Percentiles rank a stretch among this genome's conserved stretches.
These are phyloP conservation scores for Enteromius argenteus DNA, from an alignment of 2,797 vertebrate genomes.

Conservation along the genomic window DNA sequence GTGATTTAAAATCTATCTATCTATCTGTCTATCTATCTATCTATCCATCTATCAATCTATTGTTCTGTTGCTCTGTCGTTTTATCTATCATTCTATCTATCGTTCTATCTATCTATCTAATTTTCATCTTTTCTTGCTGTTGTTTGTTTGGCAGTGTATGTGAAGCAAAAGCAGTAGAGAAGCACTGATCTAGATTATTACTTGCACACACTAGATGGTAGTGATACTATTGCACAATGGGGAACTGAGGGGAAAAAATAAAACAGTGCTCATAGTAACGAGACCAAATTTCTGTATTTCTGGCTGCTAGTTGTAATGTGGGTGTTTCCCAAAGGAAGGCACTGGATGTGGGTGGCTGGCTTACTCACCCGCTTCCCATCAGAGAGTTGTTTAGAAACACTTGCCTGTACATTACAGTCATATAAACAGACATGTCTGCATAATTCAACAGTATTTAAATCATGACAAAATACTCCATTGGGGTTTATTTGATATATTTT, in stretches of 20 bases:
- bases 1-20: too few relatives aligned
- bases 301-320: conserved; percentile 42
- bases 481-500: not conserved
- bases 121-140: not conserved
- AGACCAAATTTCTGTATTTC: conserved; percentile 19
- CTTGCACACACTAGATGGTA: not conserved
- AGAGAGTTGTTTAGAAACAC: conserved; percentile 34
- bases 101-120: too few relatives aligned
- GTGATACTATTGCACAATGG: conserved; percentile 31
- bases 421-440: conserved; percentile 5
- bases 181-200: not conserved
- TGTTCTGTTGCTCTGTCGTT: too few relatives aligned
- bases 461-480: not conserved
- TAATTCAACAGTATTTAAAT: conserved; percentile 10
- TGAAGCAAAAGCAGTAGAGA: not conserved
- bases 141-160: not conserved
- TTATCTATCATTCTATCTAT: too few relatives aligned
- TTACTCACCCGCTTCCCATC: conserved; percentile 43
- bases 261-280: conserved; percentile 8
- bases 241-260: conserved; percentile 9
- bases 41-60: too few relatives aligned
- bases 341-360: conserved; percentile 55
- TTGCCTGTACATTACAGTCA: conserved; percentile 23
- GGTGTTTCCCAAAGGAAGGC: conserved; percentile 47
- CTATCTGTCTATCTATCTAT: too few relatives aligned